Evolutionary conservation across 2,888 invertebrate genomes (phyloP).

Genomic region (Andrena chrysosceles): DNA sequence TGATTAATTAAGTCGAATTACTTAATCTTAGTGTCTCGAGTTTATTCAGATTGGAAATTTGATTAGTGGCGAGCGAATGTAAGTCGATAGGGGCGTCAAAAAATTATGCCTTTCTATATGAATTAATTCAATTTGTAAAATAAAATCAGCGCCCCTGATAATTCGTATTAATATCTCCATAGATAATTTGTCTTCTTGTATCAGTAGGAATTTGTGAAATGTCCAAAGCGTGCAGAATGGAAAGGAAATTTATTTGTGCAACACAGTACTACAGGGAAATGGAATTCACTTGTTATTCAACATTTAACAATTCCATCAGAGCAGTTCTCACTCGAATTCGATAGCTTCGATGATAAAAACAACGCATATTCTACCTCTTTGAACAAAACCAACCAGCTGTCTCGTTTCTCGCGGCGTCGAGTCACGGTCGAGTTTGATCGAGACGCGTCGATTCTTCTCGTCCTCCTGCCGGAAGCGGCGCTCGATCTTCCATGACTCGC

Average conservation of each 20-base stretch:
- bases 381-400: conserved; percentile 77
- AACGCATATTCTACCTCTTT: conserved; percentile 52
- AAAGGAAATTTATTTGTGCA: not conserved
- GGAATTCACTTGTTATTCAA: not conserved
- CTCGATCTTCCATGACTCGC: conserved; percentile 29
- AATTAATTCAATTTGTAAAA: no score
- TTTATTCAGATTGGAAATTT: no score
- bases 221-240: not conserved
- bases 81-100: no score
- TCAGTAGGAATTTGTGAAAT: not conserved
- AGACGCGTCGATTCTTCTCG: conserved; percentile 39
- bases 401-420: conserved; percentile 64
- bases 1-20: not conserved
- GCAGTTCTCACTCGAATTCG: not conserved
- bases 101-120: no score
- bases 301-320: not conserved
- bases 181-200: not conserved
- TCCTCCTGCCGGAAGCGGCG: conserved; percentile 7
- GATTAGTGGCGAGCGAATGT: no score
- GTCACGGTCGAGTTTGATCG: conserved; percentile 49
- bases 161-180: not conserved
- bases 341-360: not conserved
- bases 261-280: not conserved
- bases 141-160: not conserved
- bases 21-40: not conserved